These are phyloP conservation scores for Umimayanthus chanpuru DNA, from an alignment of 92 coral and sea anemone species.

Conservation along the genomic window DNA sequence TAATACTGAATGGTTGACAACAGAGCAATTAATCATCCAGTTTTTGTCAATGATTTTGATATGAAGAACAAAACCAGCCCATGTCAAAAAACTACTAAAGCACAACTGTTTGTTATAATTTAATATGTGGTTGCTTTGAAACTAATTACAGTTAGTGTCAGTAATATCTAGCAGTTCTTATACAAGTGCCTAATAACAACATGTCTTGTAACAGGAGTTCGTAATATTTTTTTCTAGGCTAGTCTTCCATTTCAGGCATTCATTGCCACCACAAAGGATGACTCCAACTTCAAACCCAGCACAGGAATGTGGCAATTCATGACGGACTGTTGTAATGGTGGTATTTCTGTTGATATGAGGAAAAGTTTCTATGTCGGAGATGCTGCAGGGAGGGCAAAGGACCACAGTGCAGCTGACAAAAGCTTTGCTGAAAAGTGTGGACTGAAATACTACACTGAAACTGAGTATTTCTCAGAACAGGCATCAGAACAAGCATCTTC, in stretches of 20 bases:
- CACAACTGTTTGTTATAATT: too few relatives aligned
- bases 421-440: conserved; percentile 70
- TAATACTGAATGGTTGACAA: too few relatives aligned
- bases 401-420: conserved; percentile 67
- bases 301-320: conserved; percentile 75
- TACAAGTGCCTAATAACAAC: too few relatives aligned
- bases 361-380: conserved; percentile 75
- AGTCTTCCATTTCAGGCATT: conserved; percentile 67
- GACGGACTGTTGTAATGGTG: conserved; percentile 52
- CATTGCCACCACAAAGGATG: conserved; percentile 64
- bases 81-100: too few relatives aligned
- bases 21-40: too few relatives aligned
- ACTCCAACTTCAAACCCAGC: conserved; percentile 59
- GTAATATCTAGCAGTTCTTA: too few relatives aligned
- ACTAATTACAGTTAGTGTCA: too few relatives aligned
- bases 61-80: too few relatives aligned
- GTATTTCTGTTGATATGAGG: conserved; percentile 43
- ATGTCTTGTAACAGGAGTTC: too few relatives aligned
- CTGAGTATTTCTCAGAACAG: conserved; percentile 56
- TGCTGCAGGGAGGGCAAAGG: conserved; percentile 74
- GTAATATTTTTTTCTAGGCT: conserved; percentile 45
- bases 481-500: background rate
- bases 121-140: too few relatives aligned
- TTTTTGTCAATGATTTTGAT: too few relatives aligned
- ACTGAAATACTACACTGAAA: conserved; percentile 65